Conservation (phyloP, 2,888 invertebrate species). For the Dryococelus australis region DNA sequence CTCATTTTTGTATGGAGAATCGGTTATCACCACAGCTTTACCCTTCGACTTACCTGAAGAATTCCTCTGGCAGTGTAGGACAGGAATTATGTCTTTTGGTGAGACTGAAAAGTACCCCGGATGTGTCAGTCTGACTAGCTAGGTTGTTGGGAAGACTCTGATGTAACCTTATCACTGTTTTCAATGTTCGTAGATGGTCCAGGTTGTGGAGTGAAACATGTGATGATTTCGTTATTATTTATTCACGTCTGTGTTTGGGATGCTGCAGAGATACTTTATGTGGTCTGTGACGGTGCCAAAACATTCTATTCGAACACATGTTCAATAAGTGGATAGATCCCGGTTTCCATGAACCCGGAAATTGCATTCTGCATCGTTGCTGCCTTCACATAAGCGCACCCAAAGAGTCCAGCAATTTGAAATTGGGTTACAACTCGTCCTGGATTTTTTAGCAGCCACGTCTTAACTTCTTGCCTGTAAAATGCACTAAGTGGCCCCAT, state of each 20-base stretch:
- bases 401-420: slow-evolving; percentile 31
- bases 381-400: slow-evolving; percentile 31
- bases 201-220: no score
- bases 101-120: not conserved
- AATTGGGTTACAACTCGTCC: slow-evolving; percentile 37
- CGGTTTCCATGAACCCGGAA: slow-evolving; percentile 30
- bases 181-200: no score
- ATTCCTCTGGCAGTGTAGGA: no score
- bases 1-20: no score
- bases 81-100: not conserved
- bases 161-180: no score
- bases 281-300: slow-evolving; percentile 22
- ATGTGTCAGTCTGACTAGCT: not conserved
- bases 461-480: slow-evolving; percentile 27
- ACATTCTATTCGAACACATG: slow-evolving; percentile 31
- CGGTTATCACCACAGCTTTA: no score
- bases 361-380: slow-evolving; percentile 27
- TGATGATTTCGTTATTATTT: no score
- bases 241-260: no score
- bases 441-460: slow-evolving; percentile 33
- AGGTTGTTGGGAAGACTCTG: not conserved
- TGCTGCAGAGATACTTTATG: not conserved
- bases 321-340: slow-evolving; percentile 31
- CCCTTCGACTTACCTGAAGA: no score
- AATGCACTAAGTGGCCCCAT: slow-evolving; percentile 32